phyloP scores from a whole-genome alignment of 2,888 invertebrate species.

The Chirona hameri region DNA sequence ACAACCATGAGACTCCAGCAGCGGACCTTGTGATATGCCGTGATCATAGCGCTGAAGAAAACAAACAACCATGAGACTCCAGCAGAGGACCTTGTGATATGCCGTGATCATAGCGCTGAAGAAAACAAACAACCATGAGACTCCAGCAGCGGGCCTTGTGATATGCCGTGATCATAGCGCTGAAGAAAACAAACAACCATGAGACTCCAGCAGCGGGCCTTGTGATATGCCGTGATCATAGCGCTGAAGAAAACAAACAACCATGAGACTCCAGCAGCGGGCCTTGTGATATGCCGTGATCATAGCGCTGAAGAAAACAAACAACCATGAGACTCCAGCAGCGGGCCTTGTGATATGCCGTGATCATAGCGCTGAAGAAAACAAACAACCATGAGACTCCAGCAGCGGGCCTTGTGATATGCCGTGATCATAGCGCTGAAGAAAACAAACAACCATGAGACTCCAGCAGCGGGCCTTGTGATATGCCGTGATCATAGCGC shows the following conservation, averaged over 20 bases:
- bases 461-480: slow-evolving; percentile 63
- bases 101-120: no score
- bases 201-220: slow-evolving; percentile 71
- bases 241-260: no score
- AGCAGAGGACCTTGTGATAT: slow-evolving; percentile 59
- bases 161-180: slow-evolving; percentile 80
- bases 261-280: slow-evolving; percentile 84
- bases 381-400: slow-evolving; percentile 94
- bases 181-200: no score
- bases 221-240: slow-evolving; percentile 73
- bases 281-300: slow-evolving; percentile 67
- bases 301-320: no score
- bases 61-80: slow-evolving; percentile 94
- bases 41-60: no score
- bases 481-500: slow-evolving; percentile 80
- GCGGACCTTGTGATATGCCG: slow-evolving; percentile 61
- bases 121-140: no score
- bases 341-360: slow-evolving; percentile 61
- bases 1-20: slow-evolving; percentile 90
- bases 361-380: no score
- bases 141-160: slow-evolving; percentile 63
- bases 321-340: slow-evolving; percentile 90
- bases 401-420: slow-evolving; percentile 59
- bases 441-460: no score
- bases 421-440: no score